phyloP scores from a whole-genome alignment of 2,113 vertebrate genomes.

The Tringa solitaria region DNA sequence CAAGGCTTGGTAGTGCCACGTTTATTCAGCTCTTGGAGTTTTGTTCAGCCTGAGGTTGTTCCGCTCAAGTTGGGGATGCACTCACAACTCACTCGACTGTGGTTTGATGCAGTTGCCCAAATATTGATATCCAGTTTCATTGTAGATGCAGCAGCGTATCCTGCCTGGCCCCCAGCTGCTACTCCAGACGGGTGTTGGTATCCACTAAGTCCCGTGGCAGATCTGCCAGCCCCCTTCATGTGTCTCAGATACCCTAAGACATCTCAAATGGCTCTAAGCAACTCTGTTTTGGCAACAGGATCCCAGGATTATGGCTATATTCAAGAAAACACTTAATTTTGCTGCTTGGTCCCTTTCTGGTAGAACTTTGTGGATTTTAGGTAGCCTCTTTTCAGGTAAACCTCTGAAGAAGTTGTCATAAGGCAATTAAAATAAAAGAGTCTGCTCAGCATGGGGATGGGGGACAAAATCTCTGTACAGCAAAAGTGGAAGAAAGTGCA shows the following conservation, averaged over 20 bases:
- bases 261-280: background rate
- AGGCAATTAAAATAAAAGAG: background rate
- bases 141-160: background rate
- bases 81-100: background rate
- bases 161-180: slow-evolving; percentile 15
- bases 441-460: background rate
- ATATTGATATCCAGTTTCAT: background rate
- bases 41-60: background rate
- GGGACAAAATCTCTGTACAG: background rate
- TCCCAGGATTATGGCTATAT: background rate
- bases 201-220: background rate
- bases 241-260: background rate
- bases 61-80: background rate
- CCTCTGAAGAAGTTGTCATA: background rate
- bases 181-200: background rate
- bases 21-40: background rate
- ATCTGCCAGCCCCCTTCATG: background rate
- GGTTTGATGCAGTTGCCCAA: background rate
- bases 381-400: background rate
- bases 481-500: background rate
- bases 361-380: background rate
- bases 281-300: background rate
- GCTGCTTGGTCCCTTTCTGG: background rate
- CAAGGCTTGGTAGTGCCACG: background rate
- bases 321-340: background rate